Base-by-base conservation (phyloP, 2,113 vertebrate genomes). In the Cebus imitator region DNA sequence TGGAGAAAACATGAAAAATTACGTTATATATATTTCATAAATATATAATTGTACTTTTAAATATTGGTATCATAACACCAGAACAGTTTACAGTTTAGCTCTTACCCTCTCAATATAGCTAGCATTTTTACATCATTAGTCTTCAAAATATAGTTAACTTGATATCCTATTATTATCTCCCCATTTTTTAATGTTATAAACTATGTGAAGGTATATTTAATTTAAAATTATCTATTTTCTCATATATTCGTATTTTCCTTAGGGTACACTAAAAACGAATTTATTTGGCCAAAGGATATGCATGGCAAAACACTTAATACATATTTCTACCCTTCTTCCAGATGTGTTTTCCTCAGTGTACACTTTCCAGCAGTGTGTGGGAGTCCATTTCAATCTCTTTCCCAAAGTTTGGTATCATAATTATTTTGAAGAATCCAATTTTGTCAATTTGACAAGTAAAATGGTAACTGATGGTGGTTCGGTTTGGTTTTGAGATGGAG, bases 351-450 rank as follows among this genome's bases (percentile, higher is more conserved):
- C 50, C 75, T 83, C 57, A 66, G 68, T 0, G 52, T 18, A 55
- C 21, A 76, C 89, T 81, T 96, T 37, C 40, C 48, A 90, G 79
- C 7, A 70, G 52, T 32, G 8, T 21, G 23, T 5, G 32, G 57
- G 30, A 45, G 11, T 66, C 9, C 37, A 80, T 23, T 43, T 84
- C 45, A 48, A 75, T 58, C 14, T 58, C 35, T 79, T 70, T 84
- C 64, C 16, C 55, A 84, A 92, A 75, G 75, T 23, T n/a, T 93
- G 57, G 14, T 52, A 82, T 68, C n/a, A 76, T 16, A 61, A 35
- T 12, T 83, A 43, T 70, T 91, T 84, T 48, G 12, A 73, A 95
- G 96, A 93, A 79, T n/a, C 43, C 68, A 89, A 30, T 18, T 85
- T 61, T 90, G 73, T 57, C n/a, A 35, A 57, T 70, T 64, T 92